Conservation (phyloP, 2,888 invertebrate genomes). For the Cataglyphis rosenhaueri region DNA sequence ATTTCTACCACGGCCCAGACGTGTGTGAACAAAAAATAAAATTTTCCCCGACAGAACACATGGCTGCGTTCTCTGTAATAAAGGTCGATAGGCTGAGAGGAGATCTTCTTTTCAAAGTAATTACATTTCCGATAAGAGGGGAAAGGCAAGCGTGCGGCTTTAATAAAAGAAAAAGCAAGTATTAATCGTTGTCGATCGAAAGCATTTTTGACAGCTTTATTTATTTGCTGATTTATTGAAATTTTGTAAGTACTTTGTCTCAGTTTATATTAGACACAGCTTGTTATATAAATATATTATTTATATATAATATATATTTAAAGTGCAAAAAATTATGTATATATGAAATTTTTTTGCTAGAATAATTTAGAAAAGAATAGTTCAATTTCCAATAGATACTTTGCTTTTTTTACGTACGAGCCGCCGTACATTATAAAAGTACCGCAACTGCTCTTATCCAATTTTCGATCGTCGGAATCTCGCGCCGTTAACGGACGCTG, state of each 20-base stretch:
- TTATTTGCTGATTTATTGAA: conserved; percentile 4
- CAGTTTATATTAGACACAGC: not conserved
- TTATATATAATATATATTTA: not conserved
- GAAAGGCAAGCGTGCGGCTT: not conserved
- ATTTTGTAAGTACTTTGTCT: not conserved
- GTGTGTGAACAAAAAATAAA: conserved; percentile 18
- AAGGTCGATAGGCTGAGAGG: not conserved
- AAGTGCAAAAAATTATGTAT: not conserved
- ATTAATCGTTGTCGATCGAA: not conserved
- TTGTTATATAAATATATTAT: conserved; percentile 6
- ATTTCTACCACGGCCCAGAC: conserved; percentile 40
- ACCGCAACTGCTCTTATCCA: conserved; percentile 11
- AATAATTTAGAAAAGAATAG: not conserved
- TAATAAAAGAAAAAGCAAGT: not conserved
- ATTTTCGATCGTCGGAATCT: conserved; percentile 42
- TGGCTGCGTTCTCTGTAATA: not conserved
- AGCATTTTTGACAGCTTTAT: not conserved
- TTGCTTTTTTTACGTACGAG: not conserved
- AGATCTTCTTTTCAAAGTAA: conserved; percentile 8
- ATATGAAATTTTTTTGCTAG: not conserved
- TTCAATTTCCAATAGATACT: not conserved
- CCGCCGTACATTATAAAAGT: conserved; percentile 8
- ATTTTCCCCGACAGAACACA: not conserved
- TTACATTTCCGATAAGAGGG: not conserved
- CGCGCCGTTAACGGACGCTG: conserved; percentile 62